These are phyloP conservation scores for Diogma glabrata DNA, from an alignment of 2,888 invertebrate genomes.

Conservation along the genomic window DNA sequence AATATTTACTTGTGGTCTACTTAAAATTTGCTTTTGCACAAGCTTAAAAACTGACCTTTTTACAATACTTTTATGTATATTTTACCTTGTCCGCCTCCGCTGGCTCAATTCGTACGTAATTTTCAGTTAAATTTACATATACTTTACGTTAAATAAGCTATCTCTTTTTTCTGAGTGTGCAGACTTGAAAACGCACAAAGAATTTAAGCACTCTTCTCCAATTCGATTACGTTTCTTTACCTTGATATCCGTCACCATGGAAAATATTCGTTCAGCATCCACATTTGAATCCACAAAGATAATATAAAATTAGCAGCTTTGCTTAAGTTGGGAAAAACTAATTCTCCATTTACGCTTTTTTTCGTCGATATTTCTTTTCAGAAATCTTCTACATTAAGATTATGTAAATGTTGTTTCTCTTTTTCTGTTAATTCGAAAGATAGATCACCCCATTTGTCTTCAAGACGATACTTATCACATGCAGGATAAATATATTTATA, in stretches of 20 bases:
- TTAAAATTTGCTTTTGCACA: too few relatives aligned
- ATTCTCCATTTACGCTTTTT: background rate
- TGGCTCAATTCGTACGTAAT: too few relatives aligned
- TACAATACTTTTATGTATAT: too few relatives aligned
- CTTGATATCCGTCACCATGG: constrained; percentile 3
- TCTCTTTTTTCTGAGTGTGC: too few relatives aligned
- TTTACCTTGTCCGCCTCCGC: too few relatives aligned
- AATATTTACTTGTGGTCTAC: too few relatives aligned
- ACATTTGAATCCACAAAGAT: background rate
- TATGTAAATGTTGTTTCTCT: background rate
- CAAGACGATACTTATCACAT: background rate
- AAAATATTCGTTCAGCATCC: background rate
- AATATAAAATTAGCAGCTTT: background rate
- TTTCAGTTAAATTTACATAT: too few relatives aligned
- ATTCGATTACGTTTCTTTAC: background rate
- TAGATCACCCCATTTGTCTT: background rate
- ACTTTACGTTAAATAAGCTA: too few relatives aligned
- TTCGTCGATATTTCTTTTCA: background rate
- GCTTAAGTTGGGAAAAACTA: background rate
- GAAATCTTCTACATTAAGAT: background rate
- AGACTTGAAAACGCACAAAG: background rate
- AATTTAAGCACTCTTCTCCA: background rate
- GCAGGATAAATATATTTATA: background rate
- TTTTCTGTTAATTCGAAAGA: background rate
- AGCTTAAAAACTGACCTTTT: too few relatives aligned